Percentiles rank a stretch among this genome's conserved stretches.
These are phyloP conservation scores for Muschampia staudingeri DNA, from an alignment of 2,888 invertebrate genomes.

Conservation along the genomic window DNA sequence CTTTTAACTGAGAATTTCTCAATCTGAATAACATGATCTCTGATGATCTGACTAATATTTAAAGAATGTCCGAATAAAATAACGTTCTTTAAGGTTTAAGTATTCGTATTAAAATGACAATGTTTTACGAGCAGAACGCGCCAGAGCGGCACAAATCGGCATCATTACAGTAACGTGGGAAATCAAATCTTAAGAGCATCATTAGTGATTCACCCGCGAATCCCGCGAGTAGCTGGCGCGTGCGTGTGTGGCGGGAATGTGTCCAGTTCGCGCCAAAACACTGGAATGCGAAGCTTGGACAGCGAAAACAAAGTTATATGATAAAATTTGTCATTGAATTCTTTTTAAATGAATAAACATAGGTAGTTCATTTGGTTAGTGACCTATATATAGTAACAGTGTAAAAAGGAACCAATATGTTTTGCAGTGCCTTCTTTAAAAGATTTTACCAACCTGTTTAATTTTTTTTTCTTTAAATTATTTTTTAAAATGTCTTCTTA, in stretches of 20 bases:
- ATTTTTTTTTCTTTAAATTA: too few relatives aligned
- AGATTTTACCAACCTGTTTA: too few relatives aligned
- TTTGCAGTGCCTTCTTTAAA: not conserved
- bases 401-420: not conserved
- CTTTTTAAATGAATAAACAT: not conserved
- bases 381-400: too few relatives aligned
- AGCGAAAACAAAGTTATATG: conserved; percentile 22
- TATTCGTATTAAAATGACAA: conserved; percentile 23
- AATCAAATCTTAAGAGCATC: conserved; percentile 37
- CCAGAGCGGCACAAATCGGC: conserved; percentile 29
- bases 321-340: conserved; percentile 32
- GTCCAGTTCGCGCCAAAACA: conserved; percentile 37
- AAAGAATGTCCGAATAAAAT: conserved; percentile 18
- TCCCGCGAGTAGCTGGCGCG: conserved; percentile 7
- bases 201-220: conserved; percentile 41
- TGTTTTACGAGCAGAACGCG: conserved; percentile 27
- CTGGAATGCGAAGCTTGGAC: conserved; percentile 20
- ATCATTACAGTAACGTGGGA: conserved; percentile 44
- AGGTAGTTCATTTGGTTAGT: not conserved
- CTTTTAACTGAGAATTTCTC: too few relatives aligned
- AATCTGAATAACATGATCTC: not conserved
- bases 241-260: conserved; percentile 34
- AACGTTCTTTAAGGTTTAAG: not conserved
- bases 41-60: not conserved
- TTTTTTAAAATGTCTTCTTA: too few relatives aligned